Conservation (phyloP, 2,888 invertebrate genomes). For the Dolomedes plantarius region DNA sequence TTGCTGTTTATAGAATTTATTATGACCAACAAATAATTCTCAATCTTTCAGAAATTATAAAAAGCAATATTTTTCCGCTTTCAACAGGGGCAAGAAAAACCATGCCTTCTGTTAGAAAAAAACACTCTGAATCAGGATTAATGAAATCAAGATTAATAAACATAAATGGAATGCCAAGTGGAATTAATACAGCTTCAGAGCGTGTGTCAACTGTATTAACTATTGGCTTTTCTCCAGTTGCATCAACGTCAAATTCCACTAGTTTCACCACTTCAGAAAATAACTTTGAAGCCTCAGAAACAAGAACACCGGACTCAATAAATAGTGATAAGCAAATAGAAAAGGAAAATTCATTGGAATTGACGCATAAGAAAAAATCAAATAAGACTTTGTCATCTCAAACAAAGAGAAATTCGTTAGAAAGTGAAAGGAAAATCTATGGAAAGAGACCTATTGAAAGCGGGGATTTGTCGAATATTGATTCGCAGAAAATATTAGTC, state of each 20-base stretch:
- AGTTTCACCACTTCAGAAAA: not conserved
- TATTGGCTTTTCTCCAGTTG: not conserved
- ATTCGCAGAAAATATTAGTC: too few relatives aligned
- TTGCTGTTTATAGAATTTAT: too few relatives aligned
- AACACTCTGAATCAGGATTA: not conserved
- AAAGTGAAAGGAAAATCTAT: not conserved
- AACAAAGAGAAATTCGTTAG: not conserved
- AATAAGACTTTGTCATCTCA: not conserved
- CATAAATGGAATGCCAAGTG: not conserved
- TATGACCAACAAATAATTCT: too few relatives aligned
- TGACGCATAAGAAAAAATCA: not conserved
- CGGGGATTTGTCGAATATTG: not conserved
- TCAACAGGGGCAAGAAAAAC: not conserved
- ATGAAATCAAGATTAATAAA: not conserved
- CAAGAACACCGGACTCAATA: not conserved
- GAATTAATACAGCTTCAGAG: not conserved
- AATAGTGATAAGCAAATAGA: not conserved
- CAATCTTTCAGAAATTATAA: too few relatives aligned
- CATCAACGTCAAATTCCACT: not conserved
- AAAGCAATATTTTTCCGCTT: not conserved
- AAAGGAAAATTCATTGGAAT: not conserved
- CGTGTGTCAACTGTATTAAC: not conserved
- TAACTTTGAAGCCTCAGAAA: not conserved
- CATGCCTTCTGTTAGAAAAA: not conserved
- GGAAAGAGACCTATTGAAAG: not conserved